A percentile compares a stretch with the other conserved stretches of the same genome.
These are phyloP conservation scores for Tylochromis polylepis DNA, from an alignment of 2,113 vertebrate species.

Conservation along the genomic window DNA sequence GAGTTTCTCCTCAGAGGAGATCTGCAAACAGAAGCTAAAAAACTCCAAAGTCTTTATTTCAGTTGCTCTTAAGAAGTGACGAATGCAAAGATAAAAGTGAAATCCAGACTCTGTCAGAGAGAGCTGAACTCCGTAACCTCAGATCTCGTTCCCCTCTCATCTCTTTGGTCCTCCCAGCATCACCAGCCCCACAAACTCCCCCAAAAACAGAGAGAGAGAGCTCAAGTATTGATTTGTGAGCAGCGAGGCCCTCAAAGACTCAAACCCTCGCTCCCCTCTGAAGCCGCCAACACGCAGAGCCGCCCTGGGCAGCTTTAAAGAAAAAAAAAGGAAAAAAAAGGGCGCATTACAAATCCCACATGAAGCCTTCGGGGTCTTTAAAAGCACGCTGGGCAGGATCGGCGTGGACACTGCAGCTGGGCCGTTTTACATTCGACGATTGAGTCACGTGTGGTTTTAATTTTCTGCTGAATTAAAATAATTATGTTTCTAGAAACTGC, in stretches of 20 bases:
- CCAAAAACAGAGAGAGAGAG: neutral
- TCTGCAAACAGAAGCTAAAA: neutral
- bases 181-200: neutral
- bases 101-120: neutral
- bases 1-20: neutral
- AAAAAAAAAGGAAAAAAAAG: neutral
- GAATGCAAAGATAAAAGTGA: neutral
- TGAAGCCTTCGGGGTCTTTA: neutral
- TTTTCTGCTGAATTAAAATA: neutral
- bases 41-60: neutral
- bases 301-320: neutral
- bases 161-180: neutral
- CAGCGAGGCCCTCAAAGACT: neutral
- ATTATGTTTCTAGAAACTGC: neutral
- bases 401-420: neutral
- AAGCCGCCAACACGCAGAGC: neutral
- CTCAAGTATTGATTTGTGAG: conserved; percentile 2
- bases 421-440: neutral
- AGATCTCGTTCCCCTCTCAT: neutral
- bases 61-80: neutral
- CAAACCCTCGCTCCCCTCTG: neutral
- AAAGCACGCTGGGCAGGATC: neutral
- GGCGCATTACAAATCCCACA: neutral
- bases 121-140: neutral
- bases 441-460: neutral